These are phyloP conservation scores for Nomada ferruginata DNA, from an alignment of 2,888 invertebrate species.

Conservation along the genomic window DNA sequence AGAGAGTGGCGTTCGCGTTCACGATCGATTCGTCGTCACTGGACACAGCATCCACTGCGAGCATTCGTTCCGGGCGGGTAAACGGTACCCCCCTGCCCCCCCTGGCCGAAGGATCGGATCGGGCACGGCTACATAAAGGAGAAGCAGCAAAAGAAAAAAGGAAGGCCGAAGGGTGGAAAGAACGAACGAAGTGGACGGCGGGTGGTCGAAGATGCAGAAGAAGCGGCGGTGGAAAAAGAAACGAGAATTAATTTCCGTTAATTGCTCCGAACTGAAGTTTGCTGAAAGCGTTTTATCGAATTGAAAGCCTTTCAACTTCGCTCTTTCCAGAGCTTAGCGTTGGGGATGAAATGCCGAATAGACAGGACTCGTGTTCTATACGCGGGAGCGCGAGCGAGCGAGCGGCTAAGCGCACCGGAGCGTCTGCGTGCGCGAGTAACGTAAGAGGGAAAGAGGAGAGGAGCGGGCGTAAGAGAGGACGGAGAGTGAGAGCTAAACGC, in stretches of 20 bases:
- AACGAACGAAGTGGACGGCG: neutral
- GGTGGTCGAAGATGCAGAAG: slow-evolving; percentile 40
- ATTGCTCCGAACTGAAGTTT: slow-evolving; percentile 75
- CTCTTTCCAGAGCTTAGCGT: slow-evolving; percentile 61
- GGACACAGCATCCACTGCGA: slow-evolving; percentile 4
- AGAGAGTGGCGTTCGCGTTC: neutral
- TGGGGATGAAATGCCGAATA: slow-evolving; percentile 66
- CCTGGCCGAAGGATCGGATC: neutral
- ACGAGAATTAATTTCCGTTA: slow-evolving; percentile 79
- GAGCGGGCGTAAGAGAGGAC: slow-evolving; percentile 51
- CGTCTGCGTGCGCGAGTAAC: slow-evolving; percentile 50
- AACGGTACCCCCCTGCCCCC: too few species aligned
- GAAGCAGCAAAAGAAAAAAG: neutral
- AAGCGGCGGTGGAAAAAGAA: slow-evolving; percentile 66
- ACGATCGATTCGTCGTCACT: slow-evolving; percentile 8
- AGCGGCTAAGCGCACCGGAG: slow-evolving; percentile 34
- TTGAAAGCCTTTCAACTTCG: slow-evolving; percentile 74
- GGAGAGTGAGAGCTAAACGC: slow-evolving; percentile 72
- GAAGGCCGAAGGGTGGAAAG: too few species aligned
- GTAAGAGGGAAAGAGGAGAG: slow-evolving; percentile 54
- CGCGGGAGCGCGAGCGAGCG: slow-evolving; percentile 7
- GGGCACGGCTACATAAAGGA: neutral
- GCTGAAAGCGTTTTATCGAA: slow-evolving; percentile 76
- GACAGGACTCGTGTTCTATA: slow-evolving; percentile 47
- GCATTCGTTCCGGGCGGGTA: slow-evolving; percentile 1